Conservation (phyloP, 2,888 invertebrate genomes). For the Noctua janthe region DNA sequence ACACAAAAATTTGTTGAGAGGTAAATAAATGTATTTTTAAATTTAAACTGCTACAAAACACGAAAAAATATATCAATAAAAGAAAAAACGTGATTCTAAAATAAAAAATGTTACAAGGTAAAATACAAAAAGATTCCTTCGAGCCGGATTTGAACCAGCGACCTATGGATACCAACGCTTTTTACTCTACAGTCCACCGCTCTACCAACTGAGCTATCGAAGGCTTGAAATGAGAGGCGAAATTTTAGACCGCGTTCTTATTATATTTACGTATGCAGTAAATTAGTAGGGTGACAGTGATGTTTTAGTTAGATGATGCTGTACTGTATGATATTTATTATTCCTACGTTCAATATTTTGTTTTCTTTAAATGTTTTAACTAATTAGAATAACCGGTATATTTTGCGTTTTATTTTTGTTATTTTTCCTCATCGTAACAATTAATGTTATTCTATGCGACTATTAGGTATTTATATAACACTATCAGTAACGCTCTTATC, state of each 20-base stretch:
- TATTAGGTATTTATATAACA: background rate
- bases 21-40: background rate
- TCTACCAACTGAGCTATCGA: conserved; percentile 90
- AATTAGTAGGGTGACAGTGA: conserved; percentile 70
- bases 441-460: background rate
- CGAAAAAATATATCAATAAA: background rate
- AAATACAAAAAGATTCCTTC: conserved; percentile 82
- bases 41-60: background rate
- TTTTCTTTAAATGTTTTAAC: background rate
- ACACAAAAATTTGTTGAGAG: background rate
- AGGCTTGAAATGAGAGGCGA: conserved; percentile 66
- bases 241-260: conserved; percentile 63
- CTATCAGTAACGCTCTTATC: conserved; percentile 27
- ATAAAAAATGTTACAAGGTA: background rate
- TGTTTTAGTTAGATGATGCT: conserved; percentile 24
- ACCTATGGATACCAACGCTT: conserved; percentile 89
- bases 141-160: conserved; percentile 92
- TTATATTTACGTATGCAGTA: background rate
- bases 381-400: background rate
- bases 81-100: conserved; percentile 32
- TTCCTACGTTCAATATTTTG: background rate
- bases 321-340: background rate
- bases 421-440: conserved; percentile 11
- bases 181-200: conserved; percentile 84
- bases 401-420: background rate